Evolutionary conservation across 64 coral and sea anemone species (phyloP), one percentile per base, ranked within the genome.

Genomic region (Actinia equina): DNA sequence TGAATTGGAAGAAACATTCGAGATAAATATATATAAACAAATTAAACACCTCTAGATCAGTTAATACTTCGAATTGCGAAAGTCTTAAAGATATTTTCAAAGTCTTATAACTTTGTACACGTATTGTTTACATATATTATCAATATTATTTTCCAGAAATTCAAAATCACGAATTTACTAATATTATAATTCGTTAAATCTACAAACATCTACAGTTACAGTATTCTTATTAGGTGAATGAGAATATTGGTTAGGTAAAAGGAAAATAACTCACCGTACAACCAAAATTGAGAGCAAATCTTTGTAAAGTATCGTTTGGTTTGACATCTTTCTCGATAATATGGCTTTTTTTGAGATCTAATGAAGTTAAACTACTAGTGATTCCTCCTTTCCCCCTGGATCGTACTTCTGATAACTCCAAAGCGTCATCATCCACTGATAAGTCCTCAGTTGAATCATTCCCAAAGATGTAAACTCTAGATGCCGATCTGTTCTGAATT

Each of bases 251-350:
- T n/a, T n/a, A n/a, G n/a, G n/a, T n/a, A n/a, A n/a, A n/a, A n/a
- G n/a, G n/a, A n/a, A n/a, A n/a, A n/a, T n/a, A n/a, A 88, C 94
- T 59, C 86, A 96, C 94, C 91, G 94, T 93, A 80, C 94, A 96
- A 60, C 94, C 94, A 59, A 92, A 96, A 25, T 93, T 87, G 70
- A 96, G 77, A 3, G 94, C 92, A 55, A 96, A 90, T 87, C 88
- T 84, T 83, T 96, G 94, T 59, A 96, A 77, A 10, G 94, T 89
- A 86, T 96, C 94, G 20, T 71, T 85, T 13, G 88, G 84, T 18
- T 89, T 85, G 87, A 96, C 87, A 13, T 96, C 94, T 81, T 88
- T 79, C 76, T 96, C 94, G 44, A 96, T 83, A 30, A 90, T 90
- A 77, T 90, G 85, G 70, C 79, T 96, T 79, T 92, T 93, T 23